Base-by-base conservation (phyloP, 2,797 vertebrate species). In the Pitangus sulphuratus region DNA sequence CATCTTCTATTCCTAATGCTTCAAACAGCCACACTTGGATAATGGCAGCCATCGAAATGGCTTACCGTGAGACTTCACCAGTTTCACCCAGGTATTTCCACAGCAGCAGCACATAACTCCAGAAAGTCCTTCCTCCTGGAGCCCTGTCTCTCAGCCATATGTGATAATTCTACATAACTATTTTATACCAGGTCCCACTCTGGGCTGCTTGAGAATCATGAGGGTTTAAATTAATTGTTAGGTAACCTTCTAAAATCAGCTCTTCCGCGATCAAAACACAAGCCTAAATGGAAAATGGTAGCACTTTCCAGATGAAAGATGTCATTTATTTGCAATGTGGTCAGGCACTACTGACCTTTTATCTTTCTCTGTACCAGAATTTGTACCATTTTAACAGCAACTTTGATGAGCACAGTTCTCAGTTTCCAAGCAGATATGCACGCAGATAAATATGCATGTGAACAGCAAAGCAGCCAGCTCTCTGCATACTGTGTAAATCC, bases 1-100 rank as follows among this genome's bases (percentile, higher is more conserved):
- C 66, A 95, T 93, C 35, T 85, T 84, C 62, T 90, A 82, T 88
- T 95, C 58, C 62, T 80, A 77, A 91, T 66, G 70, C 62, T 88
- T 76, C 5, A 2, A 94, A 87, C 85, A 91, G 86, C 60, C n/a
- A 13, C 70, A 35, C 6, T 74, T 0, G 0, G 65, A 25, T 58
- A 69, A 72, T 1, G 4, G 42, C 74, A 91, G 74, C 42, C 60
- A 72, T 9, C 11, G 9, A 66, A 87, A 61, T 56, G 33, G 21
- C 26, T 91, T 42, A 20, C 54, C 58, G 70, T 14, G 24, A 77
- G 28, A 60, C 81, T 54, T 79, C 25, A 60, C 58, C 79, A 62
- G 47, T 62, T 93, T 90, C 44, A 72, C 51, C 21, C 20, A 74
- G 64, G 13, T 45, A 76, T 20, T 68, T 50, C 69, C 54, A 65